Evolutionary conservation across 2,888 invertebrate species (phyloP).

Genomic region (Busseola fusca): DNA sequence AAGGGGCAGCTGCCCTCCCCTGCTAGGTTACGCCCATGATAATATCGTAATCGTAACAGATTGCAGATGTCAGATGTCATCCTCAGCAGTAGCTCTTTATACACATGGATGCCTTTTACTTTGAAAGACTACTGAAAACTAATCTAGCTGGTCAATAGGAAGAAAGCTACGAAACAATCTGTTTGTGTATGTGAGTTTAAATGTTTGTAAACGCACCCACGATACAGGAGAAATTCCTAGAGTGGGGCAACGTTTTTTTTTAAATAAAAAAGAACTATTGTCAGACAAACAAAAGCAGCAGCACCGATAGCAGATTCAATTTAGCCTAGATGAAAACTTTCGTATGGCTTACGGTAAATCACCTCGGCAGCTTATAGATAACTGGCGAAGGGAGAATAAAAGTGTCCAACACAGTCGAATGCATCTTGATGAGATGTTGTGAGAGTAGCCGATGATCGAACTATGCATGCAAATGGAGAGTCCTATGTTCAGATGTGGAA

Average conservation of each 20-base stretch:
- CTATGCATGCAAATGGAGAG: neutral
- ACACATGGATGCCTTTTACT: neutral
- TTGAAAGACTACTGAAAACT: neutral
- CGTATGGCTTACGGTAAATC: neutral
- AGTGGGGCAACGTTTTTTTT: too few species aligned
- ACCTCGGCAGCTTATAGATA: neutral
- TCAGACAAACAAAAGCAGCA: neutral
- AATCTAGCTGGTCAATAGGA: neutral
- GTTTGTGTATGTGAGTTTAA: too few species aligned
- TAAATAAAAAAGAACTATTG: too few species aligned
- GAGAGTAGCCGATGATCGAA: neutral
- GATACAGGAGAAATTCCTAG: too few species aligned
- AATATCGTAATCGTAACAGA: neutral
- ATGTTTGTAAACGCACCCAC: too few species aligned
- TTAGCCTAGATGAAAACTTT: neutral
- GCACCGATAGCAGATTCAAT: neutral
- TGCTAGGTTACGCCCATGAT: neutral
- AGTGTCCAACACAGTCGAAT: neutral
- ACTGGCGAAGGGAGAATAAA: neutral
- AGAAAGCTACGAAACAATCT: neutral
- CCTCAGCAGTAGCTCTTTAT: neutral
- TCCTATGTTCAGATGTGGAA: neutral
- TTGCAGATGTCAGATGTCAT: neutral
- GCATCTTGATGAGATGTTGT: neutral
- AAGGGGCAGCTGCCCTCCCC: too few species aligned